phyloP scores from a whole-genome alignment of 2,113 vertebrate genomes.

The Procavia capensis region DNA sequence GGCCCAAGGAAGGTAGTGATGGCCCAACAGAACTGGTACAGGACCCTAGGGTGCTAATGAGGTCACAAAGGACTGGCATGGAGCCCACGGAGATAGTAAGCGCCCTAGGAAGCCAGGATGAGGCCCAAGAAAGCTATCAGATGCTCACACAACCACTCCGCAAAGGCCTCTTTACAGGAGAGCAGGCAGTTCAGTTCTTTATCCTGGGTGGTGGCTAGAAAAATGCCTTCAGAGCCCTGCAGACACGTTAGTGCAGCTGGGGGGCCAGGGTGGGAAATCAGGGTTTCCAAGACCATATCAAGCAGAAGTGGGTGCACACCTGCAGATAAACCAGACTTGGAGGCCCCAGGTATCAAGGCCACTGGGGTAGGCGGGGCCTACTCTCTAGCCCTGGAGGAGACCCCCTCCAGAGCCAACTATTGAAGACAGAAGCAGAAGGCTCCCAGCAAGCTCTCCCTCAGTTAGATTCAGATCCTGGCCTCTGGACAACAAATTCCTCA shows the following conservation, averaged over 20 bases:
- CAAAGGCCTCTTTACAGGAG: background rate
- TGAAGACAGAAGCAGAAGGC: background rate
- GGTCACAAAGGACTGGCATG: too few species aligned
- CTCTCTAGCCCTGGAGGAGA: background rate
- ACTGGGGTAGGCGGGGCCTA: background rate
- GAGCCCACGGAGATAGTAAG: too few species aligned
- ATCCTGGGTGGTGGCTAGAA: background rate
- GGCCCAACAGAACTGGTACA: too few species aligned
- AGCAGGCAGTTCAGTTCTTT: background rate
- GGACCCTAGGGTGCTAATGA: too few species aligned
- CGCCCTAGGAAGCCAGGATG: too few species aligned
- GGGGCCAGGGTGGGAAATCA: background rate
- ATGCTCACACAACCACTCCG: too few species aligned
- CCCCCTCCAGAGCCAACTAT: background rate
- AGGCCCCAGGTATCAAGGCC: background rate
- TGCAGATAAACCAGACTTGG: background rate
- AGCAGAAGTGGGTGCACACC: background rate
- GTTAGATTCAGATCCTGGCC: background rate
- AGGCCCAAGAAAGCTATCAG: too few species aligned
- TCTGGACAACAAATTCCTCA: constrained; percentile 39
- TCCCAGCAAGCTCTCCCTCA: background rate
- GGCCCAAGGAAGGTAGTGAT: too few species aligned
- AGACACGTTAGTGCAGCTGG: too few species aligned
- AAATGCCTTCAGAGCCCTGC: background rate
- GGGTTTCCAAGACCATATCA: background rate